A percentile compares a stretch with the other conserved stretches of the same genome.
Evolutionary conservation across 2,888 invertebrate genomes (phyloP).

Genomic region (Cheilosia pagana): DNA sequence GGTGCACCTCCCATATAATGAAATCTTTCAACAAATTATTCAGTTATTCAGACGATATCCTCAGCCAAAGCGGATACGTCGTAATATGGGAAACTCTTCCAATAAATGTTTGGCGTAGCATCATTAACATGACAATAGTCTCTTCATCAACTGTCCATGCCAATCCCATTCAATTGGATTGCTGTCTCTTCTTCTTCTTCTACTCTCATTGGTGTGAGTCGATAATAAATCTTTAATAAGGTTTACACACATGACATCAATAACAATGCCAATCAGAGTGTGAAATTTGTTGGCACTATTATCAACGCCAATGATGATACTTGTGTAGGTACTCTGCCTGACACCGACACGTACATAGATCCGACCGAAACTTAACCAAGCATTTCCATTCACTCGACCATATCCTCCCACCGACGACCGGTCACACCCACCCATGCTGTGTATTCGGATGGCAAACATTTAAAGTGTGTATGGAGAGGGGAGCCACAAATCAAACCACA

Average conservation of each 20-base stretch:
- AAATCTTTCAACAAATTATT: neutral
- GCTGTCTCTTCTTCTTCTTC: neutral
- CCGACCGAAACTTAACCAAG: neutral
- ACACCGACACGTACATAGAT: neutral
- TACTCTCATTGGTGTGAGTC: neutral
- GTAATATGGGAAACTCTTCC: conserved; percentile 17
- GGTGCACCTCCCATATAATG: too few relatives aligned
- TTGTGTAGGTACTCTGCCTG: conserved; percentile 27
- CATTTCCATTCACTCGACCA: conserved; percentile 10
- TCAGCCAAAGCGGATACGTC: conserved; percentile 1
- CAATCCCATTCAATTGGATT: conserved; percentile 34
- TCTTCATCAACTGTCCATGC: conserved; percentile 42
- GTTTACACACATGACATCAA: conserved; percentile 37
- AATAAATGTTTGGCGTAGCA: conserved; percentile 21
- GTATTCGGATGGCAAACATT: neutral
- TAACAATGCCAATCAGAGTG: conserved; percentile 52
- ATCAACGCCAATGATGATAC: conserved; percentile 43
- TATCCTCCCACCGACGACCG: neutral
- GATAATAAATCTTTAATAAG: conserved; percentile 64
- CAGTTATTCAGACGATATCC: conserved; percentile 32
- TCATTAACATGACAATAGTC: conserved; percentile 42
- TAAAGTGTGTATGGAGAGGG: neutral
- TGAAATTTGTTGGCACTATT: conserved; percentile 44
- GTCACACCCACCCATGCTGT: too few relatives aligned
- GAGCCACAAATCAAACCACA: conserved; percentile 60